phyloP scores from a whole-genome alignment of 2,113 vertebrate genomes.

The Neolamprologus sp. region DNA sequence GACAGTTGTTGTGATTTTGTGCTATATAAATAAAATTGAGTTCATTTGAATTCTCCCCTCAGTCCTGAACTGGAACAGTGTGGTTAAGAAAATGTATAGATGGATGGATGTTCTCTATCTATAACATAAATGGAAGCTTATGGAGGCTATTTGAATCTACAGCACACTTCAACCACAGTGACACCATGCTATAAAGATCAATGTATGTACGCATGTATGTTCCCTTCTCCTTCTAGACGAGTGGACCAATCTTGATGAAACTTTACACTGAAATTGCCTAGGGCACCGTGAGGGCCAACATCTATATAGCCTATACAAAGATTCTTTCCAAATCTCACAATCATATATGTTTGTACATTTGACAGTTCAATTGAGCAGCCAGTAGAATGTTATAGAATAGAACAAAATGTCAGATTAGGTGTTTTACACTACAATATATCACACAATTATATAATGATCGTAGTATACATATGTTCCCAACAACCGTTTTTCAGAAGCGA shows the following conservation, averaged over 20 bases:
- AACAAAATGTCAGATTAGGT: not conserved
- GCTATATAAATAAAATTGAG: not conserved
- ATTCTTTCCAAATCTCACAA: fast-evolving
- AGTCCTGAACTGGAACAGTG: not conserved
- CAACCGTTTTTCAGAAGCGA: not conserved
- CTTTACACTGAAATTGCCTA: not conserved
- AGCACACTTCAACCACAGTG: not conserved
- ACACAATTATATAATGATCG: not conserved
- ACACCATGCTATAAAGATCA: fast-evolving
- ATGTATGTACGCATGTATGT: not conserved
- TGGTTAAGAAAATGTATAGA: not conserved
- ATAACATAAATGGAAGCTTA: not conserved
- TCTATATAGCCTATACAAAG: not conserved
- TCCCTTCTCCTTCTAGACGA: not conserved
- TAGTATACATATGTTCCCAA: not conserved
- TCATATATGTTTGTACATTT: not conserved
- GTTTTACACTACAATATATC: not conserved
- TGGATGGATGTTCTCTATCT: not conserved
- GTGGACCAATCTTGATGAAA: not conserved
- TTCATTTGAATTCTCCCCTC: not conserved
- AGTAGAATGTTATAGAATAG: fast-evolving
- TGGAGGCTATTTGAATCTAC: not conserved
- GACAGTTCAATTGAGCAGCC: not conserved
- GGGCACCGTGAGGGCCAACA: not conserved
- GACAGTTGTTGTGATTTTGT: not conserved